phyloP scores from a whole-genome alignment of 1,140 invertebrate genomes.

The Mylabris phalerata region DNA sequence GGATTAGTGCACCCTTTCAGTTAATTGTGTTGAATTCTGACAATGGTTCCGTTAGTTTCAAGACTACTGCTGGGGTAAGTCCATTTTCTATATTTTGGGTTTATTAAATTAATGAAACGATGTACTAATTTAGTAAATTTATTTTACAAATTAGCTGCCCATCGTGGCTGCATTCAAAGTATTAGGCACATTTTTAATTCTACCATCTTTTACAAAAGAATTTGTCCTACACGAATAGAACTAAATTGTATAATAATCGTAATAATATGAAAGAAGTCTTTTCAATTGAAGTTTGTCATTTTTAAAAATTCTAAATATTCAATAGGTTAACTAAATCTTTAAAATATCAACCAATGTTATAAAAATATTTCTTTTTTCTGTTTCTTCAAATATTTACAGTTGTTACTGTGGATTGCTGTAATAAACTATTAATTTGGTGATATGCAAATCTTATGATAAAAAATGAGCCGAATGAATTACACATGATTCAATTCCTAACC shows the following conservation, averaged over 20 bases:
- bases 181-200: constrained; percentile 11
- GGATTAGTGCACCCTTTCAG: too few relatives aligned
- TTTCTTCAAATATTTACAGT: constrained; percentile 3
- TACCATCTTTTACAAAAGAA: constrained; percentile 1
- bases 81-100: too few relatives aligned
- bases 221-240: neutral
- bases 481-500: constrained; percentile 17
- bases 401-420: too few relatives aligned
- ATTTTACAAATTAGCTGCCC: too few relatives aligned
- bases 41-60: too few relatives aligned
- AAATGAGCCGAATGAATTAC: constrained; percentile 4
- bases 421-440: neutral
- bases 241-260: neutral
- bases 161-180: constrained; percentile 5
- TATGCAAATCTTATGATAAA: constrained; percentile 26
- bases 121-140: too few relatives aligned
- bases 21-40: too few relatives aligned
- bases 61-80: too few relatives aligned
- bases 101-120: too few relatives aligned
- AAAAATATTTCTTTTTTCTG: constrained; percentile 16
- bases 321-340: neutral
- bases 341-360: constrained; percentile 6
- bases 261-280: neutral
- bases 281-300: neutral
- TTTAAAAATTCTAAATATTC: neutral